Base-by-base conservation (phyloP, 2,888 invertebrate species). In the Formica aserva region DNA sequence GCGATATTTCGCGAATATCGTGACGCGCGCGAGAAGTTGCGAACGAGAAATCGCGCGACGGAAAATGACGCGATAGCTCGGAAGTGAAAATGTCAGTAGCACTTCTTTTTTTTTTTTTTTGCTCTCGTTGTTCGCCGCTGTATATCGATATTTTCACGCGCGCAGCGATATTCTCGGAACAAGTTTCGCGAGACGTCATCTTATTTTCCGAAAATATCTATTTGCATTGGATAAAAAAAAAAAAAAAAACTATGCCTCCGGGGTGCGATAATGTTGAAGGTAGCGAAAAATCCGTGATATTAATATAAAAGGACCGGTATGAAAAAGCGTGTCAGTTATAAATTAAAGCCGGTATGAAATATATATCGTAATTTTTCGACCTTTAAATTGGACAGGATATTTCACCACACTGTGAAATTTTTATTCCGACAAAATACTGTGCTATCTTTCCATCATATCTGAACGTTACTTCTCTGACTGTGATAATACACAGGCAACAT, bases 171-270 rank as follows among this genome's bases (percentile, higher is more conserved):
- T 52, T 52, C 26, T 26, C 55, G 45, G 15, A 26, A 67, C 67
- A 55, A 76, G 66, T 41, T 18, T 41, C 35, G 35, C 26, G 45
- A 26, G 26, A 29, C 72, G 45, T 80, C 60, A 80, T 72, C 72
- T 80, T 80, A 80, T 80, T 80, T 72, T 35, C 45, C 60, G 78
- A 45, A 72, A 80, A 72, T 15, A 15, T 60, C 72, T 72, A 71
- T 35, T 60, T 80, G 8, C 15, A 80, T 48, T 72, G 35, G 13
- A 32, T 11, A 22, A 22, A 67, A 57, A 69, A 41, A 41, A 41
- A 67, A 57, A 69, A 41, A 38, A 35, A 57, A 69, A 9, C 32
- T 45, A 62, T 48, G 60, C 60, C 60, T 45, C 22, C 45, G 60
- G 78, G 69, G 71, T 32, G 35, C 18, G 63, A 55, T 29, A 41